Percentiles rank a stretch among this genome's conserved stretches.
Evolutionary conservation across 1,140 invertebrate species (phyloP).

Genomic region (Cydia amplana): DNA sequence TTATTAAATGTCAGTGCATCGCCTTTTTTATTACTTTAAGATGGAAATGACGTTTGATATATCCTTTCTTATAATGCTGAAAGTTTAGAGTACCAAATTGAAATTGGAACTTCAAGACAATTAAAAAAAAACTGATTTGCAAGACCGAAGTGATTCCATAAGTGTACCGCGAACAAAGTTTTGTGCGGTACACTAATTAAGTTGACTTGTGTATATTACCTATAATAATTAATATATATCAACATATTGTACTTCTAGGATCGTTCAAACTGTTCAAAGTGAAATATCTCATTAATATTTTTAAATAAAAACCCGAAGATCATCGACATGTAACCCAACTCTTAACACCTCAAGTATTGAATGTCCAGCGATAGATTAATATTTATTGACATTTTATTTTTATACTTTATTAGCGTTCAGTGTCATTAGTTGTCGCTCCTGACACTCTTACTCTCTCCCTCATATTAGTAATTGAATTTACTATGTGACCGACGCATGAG

Average conservation of each 20-base stretch:
- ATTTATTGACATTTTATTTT: conserved; percentile 69
- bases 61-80: not conserved
- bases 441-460: conserved; percentile 49
- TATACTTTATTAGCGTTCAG: conserved; percentile 69
- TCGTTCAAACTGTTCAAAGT: no score
- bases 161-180: no score
- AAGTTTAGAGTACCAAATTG: not conserved
- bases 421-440: conserved; percentile 68
- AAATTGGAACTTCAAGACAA: no score
- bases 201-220: no score
- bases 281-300: not conserved
- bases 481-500: conserved; percentile 50
- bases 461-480: conserved; percentile 69
- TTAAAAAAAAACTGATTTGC: no score
- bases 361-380: conserved; percentile 66
- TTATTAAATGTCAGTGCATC: not conserved
- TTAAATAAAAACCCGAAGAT: not conserved
- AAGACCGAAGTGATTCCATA: no score
- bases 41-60: not conserved
- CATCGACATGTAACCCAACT: conserved; percentile 53
- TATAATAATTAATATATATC: no score
- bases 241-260: no score
- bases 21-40: not conserved
- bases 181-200: no score
- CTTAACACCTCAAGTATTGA: conserved; percentile 47